Evolutionary conservation across 2,888 invertebrate species (phyloP).

Genomic region (Lasioglossum lativentre): DNA sequence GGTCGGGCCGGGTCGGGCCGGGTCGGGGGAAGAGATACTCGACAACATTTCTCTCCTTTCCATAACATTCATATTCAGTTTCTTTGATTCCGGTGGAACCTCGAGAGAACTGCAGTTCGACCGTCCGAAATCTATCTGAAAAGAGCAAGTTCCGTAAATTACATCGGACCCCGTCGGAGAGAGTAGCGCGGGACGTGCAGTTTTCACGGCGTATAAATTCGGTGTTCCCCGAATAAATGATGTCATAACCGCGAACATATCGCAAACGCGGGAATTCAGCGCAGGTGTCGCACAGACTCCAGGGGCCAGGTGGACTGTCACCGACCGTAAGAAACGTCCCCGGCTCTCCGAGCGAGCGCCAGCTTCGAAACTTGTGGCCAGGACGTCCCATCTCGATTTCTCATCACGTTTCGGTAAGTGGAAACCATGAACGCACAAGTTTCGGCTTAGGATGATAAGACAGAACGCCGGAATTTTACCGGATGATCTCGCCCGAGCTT

Average conservation of each 20-base stretch:
- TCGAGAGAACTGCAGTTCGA: background rate
- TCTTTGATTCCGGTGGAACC: background rate
- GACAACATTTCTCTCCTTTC: background rate
- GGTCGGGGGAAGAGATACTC: background rate
- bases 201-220: slow-evolving; percentile 37
- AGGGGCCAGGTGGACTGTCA: slow-evolving; percentile 42
- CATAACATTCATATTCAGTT: background rate
- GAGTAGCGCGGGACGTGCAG: background rate
- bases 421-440: slow-evolving; percentile 65
- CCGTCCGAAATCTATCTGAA: background rate
- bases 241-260: slow-evolving; percentile 33
- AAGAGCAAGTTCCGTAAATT: slow-evolving; percentile 16
- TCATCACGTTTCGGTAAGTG: slow-evolving; percentile 71
- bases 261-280: slow-evolving; percentile 34
- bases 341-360: slow-evolving; percentile 9
- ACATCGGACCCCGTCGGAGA: background rate
- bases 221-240: slow-evolving; percentile 38
- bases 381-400: slow-evolving; percentile 59
- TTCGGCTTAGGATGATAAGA: slow-evolving; percentile 53
- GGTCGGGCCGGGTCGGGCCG: background rate
- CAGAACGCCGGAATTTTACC: slow-evolving; percentile 43
- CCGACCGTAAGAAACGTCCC: slow-evolving; percentile 49
- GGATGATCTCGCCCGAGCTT: slow-evolving; percentile 41
- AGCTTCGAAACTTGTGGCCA: slow-evolving; percentile 26
- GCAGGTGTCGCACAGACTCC: slow-evolving; percentile 44